These are phyloP conservation scores for Baccha elongata DNA, from an alignment of 2,888 invertebrate species.

Conservation along the genomic window DNA sequence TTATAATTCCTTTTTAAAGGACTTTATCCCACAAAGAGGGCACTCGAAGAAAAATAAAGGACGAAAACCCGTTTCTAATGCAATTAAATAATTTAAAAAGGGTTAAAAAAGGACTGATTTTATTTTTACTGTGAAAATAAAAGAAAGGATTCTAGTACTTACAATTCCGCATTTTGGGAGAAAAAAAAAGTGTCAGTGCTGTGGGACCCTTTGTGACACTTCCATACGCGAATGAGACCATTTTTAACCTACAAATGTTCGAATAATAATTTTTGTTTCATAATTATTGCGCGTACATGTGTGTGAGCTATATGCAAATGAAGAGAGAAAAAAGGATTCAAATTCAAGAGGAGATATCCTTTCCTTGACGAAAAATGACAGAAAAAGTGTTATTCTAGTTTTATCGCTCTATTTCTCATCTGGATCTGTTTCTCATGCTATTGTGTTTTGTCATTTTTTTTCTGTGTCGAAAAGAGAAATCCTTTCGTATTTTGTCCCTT, in stretches of 20 bases:
- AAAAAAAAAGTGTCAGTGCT: constrained; percentile 12
- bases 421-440: constrained; percentile 3
- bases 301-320: constrained; percentile 59
- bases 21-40: constrained; percentile 60
- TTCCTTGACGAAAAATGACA: constrained; percentile 18
- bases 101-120: constrained; percentile 42
- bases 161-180: constrained; percentile 40
- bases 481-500: constrained; percentile 25
- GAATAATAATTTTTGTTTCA: constrained; percentile 19
- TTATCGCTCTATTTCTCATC: constrained; percentile 62
- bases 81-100: constrained; percentile 63
- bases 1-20: constrained; percentile 53
- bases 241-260: constrained; percentile 46
- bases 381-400: constrained; percentile 58
- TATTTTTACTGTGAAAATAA: constrained; percentile 29
- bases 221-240: constrained; percentile 3
- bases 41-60: constrained; percentile 36
- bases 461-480: constrained; percentile 8
- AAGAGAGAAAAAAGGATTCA: constrained; percentile 37
- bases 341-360: constrained; percentile 39
- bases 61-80: constrained; percentile 63
- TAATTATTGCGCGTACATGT: constrained; percentile 6
- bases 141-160: constrained; percentile 19
- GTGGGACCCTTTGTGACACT: constrained; percentile 52
- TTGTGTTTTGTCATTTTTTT: constrained; percentile 5